phyloP scores from a whole-genome alignment of 30 jellyfish, hydroid and myxozoan species.

The Turritopsis dohrnii region DNA sequence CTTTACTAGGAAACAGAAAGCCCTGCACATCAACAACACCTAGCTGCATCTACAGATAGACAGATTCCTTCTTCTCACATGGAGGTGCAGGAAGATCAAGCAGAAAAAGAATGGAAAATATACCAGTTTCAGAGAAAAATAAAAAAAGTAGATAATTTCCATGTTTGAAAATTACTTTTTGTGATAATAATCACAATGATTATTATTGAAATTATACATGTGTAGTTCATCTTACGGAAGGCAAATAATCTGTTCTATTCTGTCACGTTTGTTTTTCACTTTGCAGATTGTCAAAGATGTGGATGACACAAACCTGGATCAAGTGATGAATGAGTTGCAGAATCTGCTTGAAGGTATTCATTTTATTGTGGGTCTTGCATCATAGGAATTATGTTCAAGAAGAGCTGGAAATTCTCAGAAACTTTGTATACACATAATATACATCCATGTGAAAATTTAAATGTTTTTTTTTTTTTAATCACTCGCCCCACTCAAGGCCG shows the following conservation, averaged over 20 bases:
- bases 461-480: too few species aligned
- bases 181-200: neutral
- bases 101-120: conserved; percentile 7
- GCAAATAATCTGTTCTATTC: too few species aligned
- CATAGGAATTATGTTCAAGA: too few species aligned
- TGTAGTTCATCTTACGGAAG: too few species aligned
- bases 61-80: neutral
- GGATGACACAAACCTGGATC: neutral
- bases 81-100: too few species aligned
- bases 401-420: too few species aligned
- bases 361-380: too few species aligned
- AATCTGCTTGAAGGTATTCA: neutral
- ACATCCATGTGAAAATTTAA: too few species aligned
- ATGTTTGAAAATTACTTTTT: too few species aligned
- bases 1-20: neutral
- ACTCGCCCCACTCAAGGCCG: too few species aligned
- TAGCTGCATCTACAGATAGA: neutral
- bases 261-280: neutral
- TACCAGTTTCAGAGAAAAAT: neutral
- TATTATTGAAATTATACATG: too few species aligned
- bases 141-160: neutral
- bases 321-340: neutral
- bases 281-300: neutral
- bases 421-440: too few species aligned
- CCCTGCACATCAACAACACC: neutral